These are phyloP conservation scores for Fragum whitleyi DNA, from an alignment of 2,888 invertebrate genomes.

Conservation along the genomic window DNA sequence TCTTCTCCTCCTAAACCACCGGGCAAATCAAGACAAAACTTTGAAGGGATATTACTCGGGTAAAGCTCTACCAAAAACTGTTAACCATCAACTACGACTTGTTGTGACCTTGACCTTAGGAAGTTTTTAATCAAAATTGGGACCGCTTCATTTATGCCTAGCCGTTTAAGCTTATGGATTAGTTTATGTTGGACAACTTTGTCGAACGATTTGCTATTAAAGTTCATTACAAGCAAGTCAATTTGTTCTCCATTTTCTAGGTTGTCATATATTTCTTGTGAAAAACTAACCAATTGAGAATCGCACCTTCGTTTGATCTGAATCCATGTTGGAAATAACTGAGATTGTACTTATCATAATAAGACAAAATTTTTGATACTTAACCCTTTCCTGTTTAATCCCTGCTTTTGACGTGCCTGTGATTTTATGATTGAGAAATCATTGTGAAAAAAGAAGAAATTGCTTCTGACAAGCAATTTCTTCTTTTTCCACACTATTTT, in stretches of 20 bases:
- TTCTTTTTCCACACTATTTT: too few relatives aligned
- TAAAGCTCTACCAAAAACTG: too few relatives aligned
- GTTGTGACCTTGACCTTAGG: neutral
- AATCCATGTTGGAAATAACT: neutral
- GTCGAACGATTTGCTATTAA: neutral
- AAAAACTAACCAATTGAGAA: neutral
- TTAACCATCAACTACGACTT: conserved; percentile 1
- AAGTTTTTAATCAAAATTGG: neutral
- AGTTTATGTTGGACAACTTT: neutral
- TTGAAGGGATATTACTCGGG: too few relatives aligned
- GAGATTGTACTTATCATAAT: neutral
- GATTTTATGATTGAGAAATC: too few relatives aligned
- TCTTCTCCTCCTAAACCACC: too few relatives aligned
- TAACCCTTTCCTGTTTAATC: too few relatives aligned
- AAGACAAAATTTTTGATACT: neutral
- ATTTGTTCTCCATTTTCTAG: neutral
- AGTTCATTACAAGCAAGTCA: neutral
- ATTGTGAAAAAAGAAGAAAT: too few relatives aligned
- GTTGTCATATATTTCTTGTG: neutral
- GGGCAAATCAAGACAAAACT: too few relatives aligned
- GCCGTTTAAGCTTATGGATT: neutral
- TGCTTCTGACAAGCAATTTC: too few relatives aligned
- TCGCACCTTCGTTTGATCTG: neutral
- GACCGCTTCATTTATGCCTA: neutral
- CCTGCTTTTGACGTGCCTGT: too few relatives aligned